A percentile compares a stretch with the other conserved stretches of the same genome.
These are phyloP conservation scores for Hepsetus odoe DNA, from an alignment of 2,113 vertebrate species.

Conservation along the genomic window DNA sequence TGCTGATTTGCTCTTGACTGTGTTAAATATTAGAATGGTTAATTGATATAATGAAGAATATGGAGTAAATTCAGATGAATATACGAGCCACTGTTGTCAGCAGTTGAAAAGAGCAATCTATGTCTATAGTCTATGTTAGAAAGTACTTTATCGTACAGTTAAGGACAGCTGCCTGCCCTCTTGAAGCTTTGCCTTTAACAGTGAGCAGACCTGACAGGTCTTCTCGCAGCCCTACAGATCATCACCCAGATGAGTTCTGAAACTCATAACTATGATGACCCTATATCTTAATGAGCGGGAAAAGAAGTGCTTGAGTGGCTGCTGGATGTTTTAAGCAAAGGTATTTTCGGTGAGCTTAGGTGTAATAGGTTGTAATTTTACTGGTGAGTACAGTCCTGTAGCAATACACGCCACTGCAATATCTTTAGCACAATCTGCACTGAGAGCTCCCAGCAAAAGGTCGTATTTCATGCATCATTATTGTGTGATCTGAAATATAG, in stretches of 20 bases:
- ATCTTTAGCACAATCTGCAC: background rate
- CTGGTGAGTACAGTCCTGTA: constrained; percentile 6
- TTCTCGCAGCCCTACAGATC: constrained; percentile 4
- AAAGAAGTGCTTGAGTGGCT: background rate
- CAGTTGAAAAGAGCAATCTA: constrained; percentile 6
- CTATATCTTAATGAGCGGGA: too few species aligned
- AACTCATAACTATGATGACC: too few species aligned
- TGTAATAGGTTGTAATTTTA: background rate
- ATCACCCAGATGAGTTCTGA: constrained; percentile 5
- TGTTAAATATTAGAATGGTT: background rate
- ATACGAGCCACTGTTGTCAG: background rate
- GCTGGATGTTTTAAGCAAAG: constrained; percentile 2
- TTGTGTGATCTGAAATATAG: too few species aligned
- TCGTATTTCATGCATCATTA: too few species aligned
- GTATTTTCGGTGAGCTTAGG: too few species aligned
- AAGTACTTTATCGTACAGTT: constrained; percentile 2
- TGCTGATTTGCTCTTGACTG: background rate
- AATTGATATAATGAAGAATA: background rate
- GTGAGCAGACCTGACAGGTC: constrained; percentile 18
- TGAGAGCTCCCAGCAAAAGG: too few species aligned
- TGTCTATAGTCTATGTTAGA: background rate
- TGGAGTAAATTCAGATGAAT: too few species aligned
- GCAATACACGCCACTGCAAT: background rate
- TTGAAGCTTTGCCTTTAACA: background rate
- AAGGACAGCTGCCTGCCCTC: constrained; percentile 28